A percentile compares a stretch with the other conserved stretches of the same genome.
phyloP scores from a whole-genome alignment of 2,888 invertebrate species.

The Octonoba sinensis region DNA sequence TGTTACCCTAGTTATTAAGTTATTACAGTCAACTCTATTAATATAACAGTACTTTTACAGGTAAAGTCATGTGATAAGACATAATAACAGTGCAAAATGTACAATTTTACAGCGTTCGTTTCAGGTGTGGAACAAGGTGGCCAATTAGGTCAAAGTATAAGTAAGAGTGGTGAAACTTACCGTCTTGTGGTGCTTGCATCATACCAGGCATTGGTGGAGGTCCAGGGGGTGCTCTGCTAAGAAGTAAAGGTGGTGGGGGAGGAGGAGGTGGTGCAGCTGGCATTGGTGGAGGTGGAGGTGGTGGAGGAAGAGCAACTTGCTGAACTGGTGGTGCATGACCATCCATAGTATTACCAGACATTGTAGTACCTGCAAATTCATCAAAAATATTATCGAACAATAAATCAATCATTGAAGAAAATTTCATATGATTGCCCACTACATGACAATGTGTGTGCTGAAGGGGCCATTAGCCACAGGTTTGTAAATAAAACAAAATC shows the following conservation, averaged over 20 bases:
- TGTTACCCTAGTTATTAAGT: no score
- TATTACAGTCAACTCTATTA: no score
- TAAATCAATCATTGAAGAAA: no score
- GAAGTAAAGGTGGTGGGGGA: constrained; percentile 74
- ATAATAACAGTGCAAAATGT: no score
- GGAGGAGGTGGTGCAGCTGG: constrained; percentile 66
- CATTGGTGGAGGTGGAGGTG: constrained; percentile 79
- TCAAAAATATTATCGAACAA: not conserved
- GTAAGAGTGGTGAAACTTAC: constrained; percentile 58
- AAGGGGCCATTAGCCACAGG: no score
- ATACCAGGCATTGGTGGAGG: constrained; percentile 68
- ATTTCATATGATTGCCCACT: no score
- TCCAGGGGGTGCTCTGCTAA: constrained; percentile 75
- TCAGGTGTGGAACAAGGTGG: no score
- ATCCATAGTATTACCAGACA: constrained; percentile 17
- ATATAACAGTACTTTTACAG: no score
- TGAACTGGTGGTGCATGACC: constrained; percentile 51
- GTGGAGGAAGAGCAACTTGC: constrained; percentile 71
- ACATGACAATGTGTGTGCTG: no score
- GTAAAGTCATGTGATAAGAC: no score
- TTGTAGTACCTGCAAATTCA: constrained; percentile 16
- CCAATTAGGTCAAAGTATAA: constrained; percentile 74
- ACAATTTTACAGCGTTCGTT: no score
- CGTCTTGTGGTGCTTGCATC: constrained; percentile 66
- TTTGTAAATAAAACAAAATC: no score